These are phyloP conservation scores for Coracias cyanogaster DNA, from an alignment of 2,797 vertebrate species.

Conservation along the genomic window DNA sequence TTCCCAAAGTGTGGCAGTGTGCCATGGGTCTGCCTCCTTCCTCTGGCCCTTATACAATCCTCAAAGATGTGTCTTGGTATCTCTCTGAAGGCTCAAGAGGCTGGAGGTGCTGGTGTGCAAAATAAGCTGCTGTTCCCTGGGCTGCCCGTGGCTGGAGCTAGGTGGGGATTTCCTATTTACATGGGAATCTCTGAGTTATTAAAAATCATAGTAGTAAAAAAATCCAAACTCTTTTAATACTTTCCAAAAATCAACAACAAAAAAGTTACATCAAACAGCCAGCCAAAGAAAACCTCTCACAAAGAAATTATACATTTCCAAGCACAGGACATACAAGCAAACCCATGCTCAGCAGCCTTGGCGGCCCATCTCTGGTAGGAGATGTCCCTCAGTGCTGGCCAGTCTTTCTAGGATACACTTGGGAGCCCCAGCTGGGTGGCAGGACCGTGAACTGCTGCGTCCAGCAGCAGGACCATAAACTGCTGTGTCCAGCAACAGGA, in stretches of 20 bases:
- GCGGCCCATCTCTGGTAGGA: not conserved
- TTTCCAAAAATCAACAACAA: slow-evolving; percentile 60
- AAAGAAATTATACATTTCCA: slow-evolving; percentile 68
- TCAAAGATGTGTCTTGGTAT: not conserved
- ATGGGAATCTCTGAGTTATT: not conserved
- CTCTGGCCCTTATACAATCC: not conserved
- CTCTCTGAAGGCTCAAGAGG: not conserved
- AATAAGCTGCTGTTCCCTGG: not conserved
- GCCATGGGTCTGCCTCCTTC: not conserved
- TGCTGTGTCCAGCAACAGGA: not conserved
- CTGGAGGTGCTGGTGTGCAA: not conserved
- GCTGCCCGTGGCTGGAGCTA: not conserved
- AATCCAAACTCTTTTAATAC: slow-evolving; percentile 73
- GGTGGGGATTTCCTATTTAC: not conserved
- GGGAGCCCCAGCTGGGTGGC: not conserved
- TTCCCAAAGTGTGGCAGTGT: not conserved
- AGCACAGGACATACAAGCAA: slow-evolving; percentile 12
- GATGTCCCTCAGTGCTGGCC: not conserved
- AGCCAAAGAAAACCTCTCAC: slow-evolving; percentile 78
- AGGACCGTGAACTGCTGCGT: fast-evolving
- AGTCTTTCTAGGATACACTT: not conserved
- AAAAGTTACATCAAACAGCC: slow-evolving; percentile 69
- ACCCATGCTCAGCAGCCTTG: not conserved
- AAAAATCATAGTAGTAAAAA: slow-evolving; percentile 39
- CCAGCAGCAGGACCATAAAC: fast-evolving